A percentile compares a stretch with the other conserved stretches of the same genome.
Conservation (phyloP, 2,888 invertebrate genomes). For the Balanococcus diminutus region DNA sequence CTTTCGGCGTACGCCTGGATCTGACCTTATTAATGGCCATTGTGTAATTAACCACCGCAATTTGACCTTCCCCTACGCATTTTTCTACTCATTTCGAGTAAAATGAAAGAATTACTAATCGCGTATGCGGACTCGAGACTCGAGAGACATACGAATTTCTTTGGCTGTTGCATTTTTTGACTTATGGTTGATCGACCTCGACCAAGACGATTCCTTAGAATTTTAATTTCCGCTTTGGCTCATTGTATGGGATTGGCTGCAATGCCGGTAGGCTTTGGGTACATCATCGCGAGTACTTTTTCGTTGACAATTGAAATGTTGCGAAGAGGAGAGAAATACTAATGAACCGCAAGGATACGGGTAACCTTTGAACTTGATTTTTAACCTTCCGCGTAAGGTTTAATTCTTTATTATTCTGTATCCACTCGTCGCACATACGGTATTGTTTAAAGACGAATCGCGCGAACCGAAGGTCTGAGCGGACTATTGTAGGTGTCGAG, state of each 20-base stretch:
- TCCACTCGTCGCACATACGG: slow-evolving; percentile 24
- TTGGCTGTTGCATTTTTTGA: background rate
- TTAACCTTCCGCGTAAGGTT: slow-evolving; percentile 43
- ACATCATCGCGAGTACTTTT: background rate
- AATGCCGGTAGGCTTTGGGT: background rate
- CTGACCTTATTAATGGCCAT: slow-evolving; percentile 27
- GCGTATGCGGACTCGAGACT: background rate
- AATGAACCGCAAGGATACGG: slow-evolving; percentile 43
- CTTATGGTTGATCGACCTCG: background rate
- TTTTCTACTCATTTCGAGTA: background rate
- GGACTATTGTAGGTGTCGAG: background rate
- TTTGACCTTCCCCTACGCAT: slow-evolving; percentile 40
- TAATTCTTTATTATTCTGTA: slow-evolving; percentile 33
- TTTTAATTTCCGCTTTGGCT: background rate
- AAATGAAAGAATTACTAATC: background rate
- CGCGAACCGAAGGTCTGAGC: slow-evolving; percentile 31
- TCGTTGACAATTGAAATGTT: slow-evolving; percentile 42
- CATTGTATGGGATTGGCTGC: background rate
- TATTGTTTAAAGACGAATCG: slow-evolving; percentile 32
- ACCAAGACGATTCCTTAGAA: background rate
- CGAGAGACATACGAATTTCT: background rate
- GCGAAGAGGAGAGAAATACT: background rate
- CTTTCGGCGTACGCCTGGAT: slow-evolving; percentile 36
- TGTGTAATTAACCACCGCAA: slow-evolving; percentile 32
- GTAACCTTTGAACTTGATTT: slow-evolving; percentile 49